Evolutionary conservation across 2,113 vertebrate genomes (phyloP), one percentile per base, ranked within the genome.

Genomic region (Calyptomena viridis): DNA sequence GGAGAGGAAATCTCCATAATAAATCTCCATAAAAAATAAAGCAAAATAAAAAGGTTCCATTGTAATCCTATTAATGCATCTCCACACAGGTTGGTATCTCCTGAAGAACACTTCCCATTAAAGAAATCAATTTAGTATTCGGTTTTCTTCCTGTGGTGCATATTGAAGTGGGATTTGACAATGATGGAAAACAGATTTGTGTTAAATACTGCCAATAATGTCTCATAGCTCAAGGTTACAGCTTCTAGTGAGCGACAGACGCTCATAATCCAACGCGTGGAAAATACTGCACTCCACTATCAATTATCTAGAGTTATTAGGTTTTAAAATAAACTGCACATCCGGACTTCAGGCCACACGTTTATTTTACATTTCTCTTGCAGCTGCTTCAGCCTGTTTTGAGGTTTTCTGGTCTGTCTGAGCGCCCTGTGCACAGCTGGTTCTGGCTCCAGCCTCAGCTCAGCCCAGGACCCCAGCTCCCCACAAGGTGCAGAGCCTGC

Each of bases 161-260:
- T 95, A 96, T 53, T 97, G 95, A 97, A 97, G 97, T 91, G 93
- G 97, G 95, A 95, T 97, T 96, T 97, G 97, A 98, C 97, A 97
- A 96, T 95, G 97, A 97, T 96, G 94, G 97, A 97, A 97, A 98
- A 95, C 95, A 98, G 96, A 97, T 97, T 94, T 96, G 93, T 84
- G 96, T 97, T 97, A 98, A 97, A 98, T 97, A 97, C 97, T 97
- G 97, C 95, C 97, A 96, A 96, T 96, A 97, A 97, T 93, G 96
- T 95, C 95, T 93, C 93, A 78, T 81, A 96, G 97, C 96, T 98
- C 95, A 98, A 97, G 98, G 97, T 97, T 96, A 97, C 39, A 94
- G 74, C 93, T 94, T 85, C 92, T 94, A 44, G 82, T 86, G 92
- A 96, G 93, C 85, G 90, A 93, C 94, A 96, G 96, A 95, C 56